These are phyloP conservation scores for Boloria euphrosyne DNA, from an alignment of 2,888 invertebrate genomes.

Conservation along the genomic window DNA sequence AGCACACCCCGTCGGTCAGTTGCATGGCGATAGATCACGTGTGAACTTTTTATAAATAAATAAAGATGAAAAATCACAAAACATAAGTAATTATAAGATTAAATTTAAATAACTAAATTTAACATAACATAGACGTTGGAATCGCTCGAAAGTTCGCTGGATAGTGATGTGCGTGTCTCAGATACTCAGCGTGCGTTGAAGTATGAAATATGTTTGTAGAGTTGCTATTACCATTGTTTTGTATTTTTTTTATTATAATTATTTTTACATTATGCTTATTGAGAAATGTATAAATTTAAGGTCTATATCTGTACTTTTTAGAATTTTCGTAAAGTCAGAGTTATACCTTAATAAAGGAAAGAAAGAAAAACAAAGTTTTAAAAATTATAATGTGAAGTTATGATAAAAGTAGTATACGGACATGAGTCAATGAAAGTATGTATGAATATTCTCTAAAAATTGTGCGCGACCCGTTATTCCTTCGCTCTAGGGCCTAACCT, in stretches of 20 bases:
- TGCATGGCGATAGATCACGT: conserved; percentile 55
- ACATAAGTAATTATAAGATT: conserved; percentile 16
- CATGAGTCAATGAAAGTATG: too few relatives aligned
- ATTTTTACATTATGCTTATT: too few relatives aligned
- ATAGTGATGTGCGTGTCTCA: conserved; percentile 52
- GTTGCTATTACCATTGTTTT: conserved; percentile 50
- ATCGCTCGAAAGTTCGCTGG: conserved; percentile 56
- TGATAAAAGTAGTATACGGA: too few relatives aligned
- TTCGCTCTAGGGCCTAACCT: too few relatives aligned
- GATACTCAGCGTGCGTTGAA: conserved; percentile 55
- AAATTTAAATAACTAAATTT: conserved; percentile 38
- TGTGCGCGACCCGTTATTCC: too few relatives aligned
- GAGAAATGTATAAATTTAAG: too few relatives aligned
- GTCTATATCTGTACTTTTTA: too few relatives aligned
- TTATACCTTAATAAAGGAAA: too few relatives aligned
- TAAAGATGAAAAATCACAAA: conserved; percentile 25
- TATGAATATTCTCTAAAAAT: too few relatives aligned
- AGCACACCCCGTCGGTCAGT: conserved; percentile 55
- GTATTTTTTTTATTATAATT: conserved; percentile 1
- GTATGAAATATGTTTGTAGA: conserved; percentile 56
- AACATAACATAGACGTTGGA: conserved; percentile 48
- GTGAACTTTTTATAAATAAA: not conserved
- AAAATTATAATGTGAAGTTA: too few relatives aligned
- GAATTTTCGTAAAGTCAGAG: too few relatives aligned
- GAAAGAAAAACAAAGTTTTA: too few relatives aligned